phyloP scores from a whole-genome alignment of 2,888 invertebrate species.

The Fragum fragum region DNA sequence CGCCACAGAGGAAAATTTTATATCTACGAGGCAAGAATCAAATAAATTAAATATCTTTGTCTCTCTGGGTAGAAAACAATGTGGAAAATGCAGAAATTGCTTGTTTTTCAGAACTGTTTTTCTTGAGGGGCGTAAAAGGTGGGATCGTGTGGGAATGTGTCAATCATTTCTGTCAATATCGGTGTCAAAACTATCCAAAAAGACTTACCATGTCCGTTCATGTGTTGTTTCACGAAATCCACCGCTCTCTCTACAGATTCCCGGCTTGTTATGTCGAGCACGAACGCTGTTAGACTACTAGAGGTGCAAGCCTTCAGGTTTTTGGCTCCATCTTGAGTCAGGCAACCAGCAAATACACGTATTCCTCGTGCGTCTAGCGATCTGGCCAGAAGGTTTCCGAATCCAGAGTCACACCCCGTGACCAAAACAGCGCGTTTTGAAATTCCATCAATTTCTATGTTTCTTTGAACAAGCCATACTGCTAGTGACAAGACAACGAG shows the following conservation, averaged over 20 bases:
- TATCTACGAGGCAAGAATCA: too few relatives aligned
- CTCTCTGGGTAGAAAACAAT: too few relatives aligned
- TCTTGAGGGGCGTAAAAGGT: too few relatives aligned
- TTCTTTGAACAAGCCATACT: not conserved
- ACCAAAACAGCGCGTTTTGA: slow-evolving; percentile 68
- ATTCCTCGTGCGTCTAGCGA: slow-evolving; percentile 71
- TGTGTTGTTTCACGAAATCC: slow-evolving; percentile 45
- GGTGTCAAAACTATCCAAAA: too few relatives aligned
- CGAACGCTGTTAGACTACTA: slow-evolving; percentile 56
- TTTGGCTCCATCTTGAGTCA: slow-evolving; percentile 63
- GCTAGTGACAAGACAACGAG: not conserved
- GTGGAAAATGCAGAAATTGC: too few relatives aligned
- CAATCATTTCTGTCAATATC: too few relatives aligned
- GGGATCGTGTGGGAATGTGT: too few relatives aligned
- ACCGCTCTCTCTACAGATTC: slow-evolving; percentile 60
- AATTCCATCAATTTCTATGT: not conserved
- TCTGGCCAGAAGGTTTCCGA: slow-evolving; percentile 71
- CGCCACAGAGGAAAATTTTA: too few relatives aligned
- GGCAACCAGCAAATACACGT: slow-evolving; percentile 73
- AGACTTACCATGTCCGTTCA: slow-evolving; percentile 44
- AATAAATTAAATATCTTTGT: too few relatives aligned
- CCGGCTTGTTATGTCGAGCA: slow-evolving; percentile 65
- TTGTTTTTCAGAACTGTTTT: too few relatives aligned
- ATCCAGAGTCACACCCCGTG: slow-evolving; percentile 79
- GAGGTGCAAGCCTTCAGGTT: slow-evolving; percentile 54